Evolutionary conservation across 2,113 vertebrate genomes (phyloP), one percentile per base, ranked within the genome.

Genomic region (Oplegnathus fasciatus): DNA sequence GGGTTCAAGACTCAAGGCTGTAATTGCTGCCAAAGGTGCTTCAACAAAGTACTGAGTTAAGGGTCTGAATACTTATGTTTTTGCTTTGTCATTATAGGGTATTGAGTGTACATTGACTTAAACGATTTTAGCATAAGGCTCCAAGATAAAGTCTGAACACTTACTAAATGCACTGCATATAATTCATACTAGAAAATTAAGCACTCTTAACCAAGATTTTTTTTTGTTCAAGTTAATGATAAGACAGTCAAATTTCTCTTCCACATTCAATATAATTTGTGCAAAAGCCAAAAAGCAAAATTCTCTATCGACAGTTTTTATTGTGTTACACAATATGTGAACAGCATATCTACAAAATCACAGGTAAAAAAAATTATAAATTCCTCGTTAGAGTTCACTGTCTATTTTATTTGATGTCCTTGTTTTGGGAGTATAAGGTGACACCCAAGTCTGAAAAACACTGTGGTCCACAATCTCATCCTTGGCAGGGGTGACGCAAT

Each of bases 341-440:
- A 88, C 80, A 75, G 48, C 77, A 58, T 89, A 92, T 92, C 91
- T 94, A 92, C 94, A 96, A 94, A 95, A 92, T 87, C 52, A 78
- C 1, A 44, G 83, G 78, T 88, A 89, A 92, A 92, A 94, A 94
- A 92, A 87, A n/a, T 74, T 86, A 80, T 3, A 93, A 93, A 91
- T 90, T 78, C 32, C 44, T 68, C 60, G 17, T 88, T 78, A 61
- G 48, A 88, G 71, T 89, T 89, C 72, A 86, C 4, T n/a, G 15
- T 83, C 46, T 46, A 17, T 52, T 86, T 37, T 7, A 50, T 84
- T 60, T 65, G 17, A 76, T 69, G 61, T 85, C 77, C 61, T 71
- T 13, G 10, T 82, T 73, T 61, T 34, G 10, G 40, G 55, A 34
- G 60, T 9, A 32, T 34, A 30, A n/a, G n/a, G 5, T 70, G 32